Conservation (phyloP, 2,888 invertebrate species). For the Cerceris ruficornis region DNA sequence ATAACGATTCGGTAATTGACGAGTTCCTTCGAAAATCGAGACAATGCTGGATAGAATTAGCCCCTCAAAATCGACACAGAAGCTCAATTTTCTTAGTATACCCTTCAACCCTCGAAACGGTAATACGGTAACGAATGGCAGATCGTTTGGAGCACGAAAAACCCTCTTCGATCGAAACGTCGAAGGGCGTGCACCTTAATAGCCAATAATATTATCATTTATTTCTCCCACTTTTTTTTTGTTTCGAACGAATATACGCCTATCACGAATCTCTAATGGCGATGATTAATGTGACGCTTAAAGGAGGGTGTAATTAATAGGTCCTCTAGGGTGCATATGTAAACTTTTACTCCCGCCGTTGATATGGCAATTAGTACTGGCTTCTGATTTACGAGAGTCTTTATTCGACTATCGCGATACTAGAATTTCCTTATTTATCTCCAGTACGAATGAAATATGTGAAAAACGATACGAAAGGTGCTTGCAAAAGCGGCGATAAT, state of each 20-base stretch:
- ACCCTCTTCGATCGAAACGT: conserved; percentile 29
- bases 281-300: conserved; percentile 41
- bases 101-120: conserved; percentile 15
- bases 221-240: background rate
- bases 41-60: background rate
- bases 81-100: conserved; percentile 33
- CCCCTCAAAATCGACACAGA: conserved; percentile 8
- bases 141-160: conserved; percentile 47
- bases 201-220: conserved; percentile 34
- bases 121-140: conserved; percentile 48
- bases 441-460: background rate
- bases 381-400: conserved; percentile 49
- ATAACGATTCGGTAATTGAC: background rate
- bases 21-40: background rate
- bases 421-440: conserved; percentile 39
- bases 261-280: conserved; percentile 16
- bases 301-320: conserved; percentile 45
- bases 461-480: too few relatives aligned
- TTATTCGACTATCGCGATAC: conserved; percentile 31
- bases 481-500: too few relatives aligned
- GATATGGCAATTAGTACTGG: conserved; percentile 55
- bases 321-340: conserved; percentile 38
- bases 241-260: background rate
- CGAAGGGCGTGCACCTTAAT: conserved; percentile 18
- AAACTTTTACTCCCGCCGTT: conserved; percentile 41